Conservation (phyloP, 2,888 invertebrate species). For the Caenorhabditis imperialis region DNA sequence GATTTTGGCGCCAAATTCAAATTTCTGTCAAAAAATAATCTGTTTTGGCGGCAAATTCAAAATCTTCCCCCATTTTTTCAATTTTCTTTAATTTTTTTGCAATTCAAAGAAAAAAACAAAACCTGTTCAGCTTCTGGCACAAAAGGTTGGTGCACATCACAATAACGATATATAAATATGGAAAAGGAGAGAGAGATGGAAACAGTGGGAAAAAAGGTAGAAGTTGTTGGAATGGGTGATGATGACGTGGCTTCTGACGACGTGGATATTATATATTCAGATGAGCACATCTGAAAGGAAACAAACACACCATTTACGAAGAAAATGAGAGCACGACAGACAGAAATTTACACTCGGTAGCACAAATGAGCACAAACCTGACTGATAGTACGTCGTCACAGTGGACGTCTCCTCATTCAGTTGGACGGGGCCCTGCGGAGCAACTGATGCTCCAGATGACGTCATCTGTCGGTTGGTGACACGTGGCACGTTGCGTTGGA, state of each 20-base stretch:
- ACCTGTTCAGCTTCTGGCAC: no score
- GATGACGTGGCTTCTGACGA: slow-evolving; percentile 30
- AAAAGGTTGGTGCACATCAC: slow-evolving; percentile 15
- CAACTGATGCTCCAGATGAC: slow-evolving; percentile 32
- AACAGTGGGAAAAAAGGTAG: slow-evolving; percentile 36
- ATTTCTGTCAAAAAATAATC: no score
- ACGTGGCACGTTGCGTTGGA: slow-evolving; percentile 61
- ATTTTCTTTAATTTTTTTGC: no score
- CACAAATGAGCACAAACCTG: slow-evolving; percentile 54
- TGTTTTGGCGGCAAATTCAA: no score
- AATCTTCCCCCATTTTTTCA: no score
- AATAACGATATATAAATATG: slow-evolving; percentile 8
- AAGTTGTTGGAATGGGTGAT: slow-evolving; percentile 26
- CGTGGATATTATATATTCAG: slow-evolving; percentile 18
- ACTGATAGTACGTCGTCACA: slow-evolving; percentile 61
- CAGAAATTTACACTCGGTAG: no score
- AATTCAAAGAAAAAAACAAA: no score
- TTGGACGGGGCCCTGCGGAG: slow-evolving; percentile 44
- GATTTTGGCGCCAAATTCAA: no score
- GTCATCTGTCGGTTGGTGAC: slow-evolving; percentile 38
- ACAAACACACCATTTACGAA: slow-evolving; percentile 26
- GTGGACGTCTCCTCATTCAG: slow-evolving; percentile 65
- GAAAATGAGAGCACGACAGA: slow-evolving; percentile 1
- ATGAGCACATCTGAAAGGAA: slow-evolving; percentile 52
- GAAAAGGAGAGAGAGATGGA: slow-evolving; percentile 5